Evolutionary conservation across 1,140 invertebrate genomes (phyloP).

Genomic region (Glomeris maerens): DNA sequence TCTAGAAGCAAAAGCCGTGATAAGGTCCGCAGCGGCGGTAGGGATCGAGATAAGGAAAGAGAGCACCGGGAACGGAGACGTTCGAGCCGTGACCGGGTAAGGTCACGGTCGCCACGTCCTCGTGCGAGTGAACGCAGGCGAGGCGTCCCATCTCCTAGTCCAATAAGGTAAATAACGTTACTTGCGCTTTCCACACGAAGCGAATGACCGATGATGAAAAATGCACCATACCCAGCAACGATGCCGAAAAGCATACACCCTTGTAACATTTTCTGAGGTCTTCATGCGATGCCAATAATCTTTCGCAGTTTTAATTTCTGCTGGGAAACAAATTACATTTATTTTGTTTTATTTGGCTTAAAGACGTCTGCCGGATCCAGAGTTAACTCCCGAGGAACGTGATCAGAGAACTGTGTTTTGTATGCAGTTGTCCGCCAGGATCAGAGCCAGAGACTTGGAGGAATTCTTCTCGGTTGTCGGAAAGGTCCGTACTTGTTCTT

Average conservation of each 20-base stretch:
- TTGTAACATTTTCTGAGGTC: no score
- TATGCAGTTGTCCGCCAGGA: slow-evolving; percentile 87
- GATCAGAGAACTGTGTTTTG: slow-evolving; percentile 97
- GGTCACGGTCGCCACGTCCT: slow-evolving; percentile 23
- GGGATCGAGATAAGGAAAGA: slow-evolving; percentile 2
- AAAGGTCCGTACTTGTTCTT: slow-evolving; percentile 49
- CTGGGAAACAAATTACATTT: background rate
- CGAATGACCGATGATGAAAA: background rate
- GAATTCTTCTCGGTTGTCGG: slow-evolving; percentile 99
- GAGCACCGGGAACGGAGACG: background rate
- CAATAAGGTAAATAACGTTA: background rate
- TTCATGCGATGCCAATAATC: background rate
- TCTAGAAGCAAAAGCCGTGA: background rate
- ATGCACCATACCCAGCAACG: background rate
- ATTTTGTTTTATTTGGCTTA: background rate
- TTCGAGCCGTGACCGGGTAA: slow-evolving; percentile 7
- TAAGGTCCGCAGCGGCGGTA: background rate
- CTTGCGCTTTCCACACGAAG: background rate
- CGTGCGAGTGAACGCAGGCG: no score
- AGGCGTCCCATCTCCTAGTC: slow-evolving; percentile 5
- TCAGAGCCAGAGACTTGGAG: slow-evolving; percentile 89
- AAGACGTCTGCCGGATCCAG: slow-evolving; percentile 30
- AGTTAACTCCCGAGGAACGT: slow-evolving; percentile 91
- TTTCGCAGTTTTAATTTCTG: background rate
- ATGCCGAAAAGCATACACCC: background rate